phyloP scores from a whole-genome alignment of 1,140 invertebrate species.

The Wiebesia pumilae region DNA sequence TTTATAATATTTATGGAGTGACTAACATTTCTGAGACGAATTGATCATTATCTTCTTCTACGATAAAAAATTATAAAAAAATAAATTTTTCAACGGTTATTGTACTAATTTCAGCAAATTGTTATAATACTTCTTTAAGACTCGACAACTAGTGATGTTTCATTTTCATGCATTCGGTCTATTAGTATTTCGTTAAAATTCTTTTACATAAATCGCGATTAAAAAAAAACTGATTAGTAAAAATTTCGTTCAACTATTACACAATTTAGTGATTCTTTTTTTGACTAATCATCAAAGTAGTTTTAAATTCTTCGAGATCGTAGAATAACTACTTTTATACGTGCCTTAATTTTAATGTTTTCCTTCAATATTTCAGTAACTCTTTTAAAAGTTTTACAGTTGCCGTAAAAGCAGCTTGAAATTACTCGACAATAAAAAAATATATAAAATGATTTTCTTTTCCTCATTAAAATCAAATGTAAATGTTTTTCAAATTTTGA shows the following conservation, averaged over 20 bases:
- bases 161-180: neutral
- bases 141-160: neutral
- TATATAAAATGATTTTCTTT: neutral
- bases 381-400: too few relatives aligned
- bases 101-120: neutral
- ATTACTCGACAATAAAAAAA: neutral
- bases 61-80: constrained; percentile 4
- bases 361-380: too few relatives aligned
- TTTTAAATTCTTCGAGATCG: neutral
- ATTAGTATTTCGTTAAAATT: neutral
- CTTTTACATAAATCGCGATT: neutral
- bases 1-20: neutral
- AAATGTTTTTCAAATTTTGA: neutral
- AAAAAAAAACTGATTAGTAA: neutral
- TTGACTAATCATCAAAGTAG: neutral
- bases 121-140: neutral
- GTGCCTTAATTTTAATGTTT: neutral
- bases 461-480: neutral
- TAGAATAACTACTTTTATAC: neutral
- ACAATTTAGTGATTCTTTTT: neutral
- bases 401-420: too few relatives aligned
- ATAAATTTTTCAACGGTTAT: neutral
- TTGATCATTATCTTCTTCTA: neutral
- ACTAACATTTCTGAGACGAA: neutral
- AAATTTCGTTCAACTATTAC: neutral